Percentiles rank a stretch among this genome's conserved stretches.
Evolutionary conservation across 2,113 vertebrate genomes (phyloP).

Genomic region (Calidris pygmaea): DNA sequence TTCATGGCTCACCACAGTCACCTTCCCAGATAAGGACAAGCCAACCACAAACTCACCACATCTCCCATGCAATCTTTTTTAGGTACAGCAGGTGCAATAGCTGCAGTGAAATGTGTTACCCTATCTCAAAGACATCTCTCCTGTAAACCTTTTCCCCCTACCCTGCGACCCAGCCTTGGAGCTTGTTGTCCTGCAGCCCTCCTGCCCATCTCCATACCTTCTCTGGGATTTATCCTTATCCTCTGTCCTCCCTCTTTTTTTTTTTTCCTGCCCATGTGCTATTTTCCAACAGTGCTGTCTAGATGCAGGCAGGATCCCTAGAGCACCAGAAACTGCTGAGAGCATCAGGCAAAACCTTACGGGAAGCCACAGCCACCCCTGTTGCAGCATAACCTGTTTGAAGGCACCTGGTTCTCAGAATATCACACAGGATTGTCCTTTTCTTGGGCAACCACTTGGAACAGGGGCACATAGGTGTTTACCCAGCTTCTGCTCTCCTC

Average conservation of each 20-base stretch:
- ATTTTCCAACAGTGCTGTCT: not conserved
- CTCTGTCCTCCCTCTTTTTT: not conserved
- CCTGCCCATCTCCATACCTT: not conserved
- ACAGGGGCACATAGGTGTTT: accelerated
- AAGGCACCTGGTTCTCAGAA: not conserved
- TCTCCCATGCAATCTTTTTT: not conserved
- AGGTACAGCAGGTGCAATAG: not conserved
- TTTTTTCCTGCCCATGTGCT: not conserved
- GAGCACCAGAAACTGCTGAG: not conserved
- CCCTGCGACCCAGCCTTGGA: not conserved
- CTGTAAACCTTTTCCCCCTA: not conserved
- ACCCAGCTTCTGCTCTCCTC: not conserved
- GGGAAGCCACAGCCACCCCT: accelerated
- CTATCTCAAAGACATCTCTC: not conserved
- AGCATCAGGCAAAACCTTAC: not conserved
- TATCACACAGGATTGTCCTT: not conserved
- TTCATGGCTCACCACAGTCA: not conserved
- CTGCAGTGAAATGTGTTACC: too few species aligned
- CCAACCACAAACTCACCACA: not conserved
- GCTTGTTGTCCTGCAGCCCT: not conserved
- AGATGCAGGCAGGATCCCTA: not conserved
- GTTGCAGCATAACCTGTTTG: not conserved
- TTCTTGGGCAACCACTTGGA: not conserved
- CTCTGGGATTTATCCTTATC: not conserved
- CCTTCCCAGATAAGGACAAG: not conserved